Evolutionary conservation across 2,888 invertebrate species (phyloP).

Genomic region (Acleris literana): DNA sequence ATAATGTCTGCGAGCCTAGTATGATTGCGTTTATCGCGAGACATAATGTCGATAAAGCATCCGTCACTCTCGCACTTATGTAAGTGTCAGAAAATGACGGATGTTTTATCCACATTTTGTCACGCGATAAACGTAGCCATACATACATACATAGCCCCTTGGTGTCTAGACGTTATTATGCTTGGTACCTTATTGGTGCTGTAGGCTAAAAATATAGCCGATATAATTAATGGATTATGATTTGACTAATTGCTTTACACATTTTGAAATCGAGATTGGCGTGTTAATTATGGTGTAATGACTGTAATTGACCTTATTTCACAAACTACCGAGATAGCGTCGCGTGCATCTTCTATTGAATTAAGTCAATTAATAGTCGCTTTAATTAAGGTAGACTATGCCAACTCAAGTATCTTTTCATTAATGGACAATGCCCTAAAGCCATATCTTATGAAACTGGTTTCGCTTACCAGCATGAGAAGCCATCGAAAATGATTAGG

Average conservation of each 20-base stretch:
- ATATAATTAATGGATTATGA: not conserved
- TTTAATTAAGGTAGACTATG: not conserved
- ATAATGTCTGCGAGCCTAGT: too few species aligned
- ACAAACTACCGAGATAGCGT: not conserved
- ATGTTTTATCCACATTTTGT: too few species aligned
- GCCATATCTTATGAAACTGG: conserved; percentile 15
- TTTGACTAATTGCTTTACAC: conserved; percentile 7
- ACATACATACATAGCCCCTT: too few species aligned
- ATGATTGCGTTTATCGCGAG: too few species aligned
- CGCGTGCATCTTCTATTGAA: conserved; percentile 13
- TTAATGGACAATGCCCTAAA: conserved; percentile 5
- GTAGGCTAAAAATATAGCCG: not conserved
- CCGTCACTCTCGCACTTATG: too few species aligned
- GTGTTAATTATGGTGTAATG: conserved; percentile 8
- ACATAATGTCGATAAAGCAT: too few species aligned
- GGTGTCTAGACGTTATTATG: too few species aligned
- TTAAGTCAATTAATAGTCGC: conserved; percentile 8
- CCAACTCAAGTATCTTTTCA: not conserved
- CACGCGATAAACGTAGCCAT: too few species aligned
- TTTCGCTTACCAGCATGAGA: conserved; percentile 11
- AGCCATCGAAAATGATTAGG: conserved; percentile 26
- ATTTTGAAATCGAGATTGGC: conserved; percentile 6
- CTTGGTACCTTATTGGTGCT: not conserved
- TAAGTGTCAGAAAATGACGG: too few species aligned
- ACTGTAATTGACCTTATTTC: conserved; percentile 22